Evolutionary conservation across 2,888 invertebrate genomes (phyloP), one percentile per base, ranked within the genome.

Genomic region (Habroteleia sp.): DNA sequence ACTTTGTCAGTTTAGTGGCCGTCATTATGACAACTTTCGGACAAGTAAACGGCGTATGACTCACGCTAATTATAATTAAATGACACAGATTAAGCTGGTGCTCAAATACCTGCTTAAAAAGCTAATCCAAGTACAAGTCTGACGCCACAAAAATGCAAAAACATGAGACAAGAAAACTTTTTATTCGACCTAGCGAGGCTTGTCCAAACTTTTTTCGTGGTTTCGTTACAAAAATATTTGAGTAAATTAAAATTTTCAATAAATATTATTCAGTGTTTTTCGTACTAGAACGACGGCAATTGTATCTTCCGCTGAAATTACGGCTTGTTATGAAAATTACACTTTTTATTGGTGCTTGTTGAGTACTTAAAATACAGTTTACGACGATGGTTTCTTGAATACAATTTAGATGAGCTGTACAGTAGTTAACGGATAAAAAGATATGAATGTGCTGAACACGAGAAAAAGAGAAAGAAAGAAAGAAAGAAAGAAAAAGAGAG

Each of bases 21-120:
- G 11, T 63, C 27, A 31, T 50, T 42, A 50, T 63, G 23, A 63
- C 41, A 63, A 63, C 23, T 63, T 48, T 41, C 10, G 20, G 37
- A 13, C 44, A 41, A 31, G 23, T 23, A 63, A 63, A 50, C 50
- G 42, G 39, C 31, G 16, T 14, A 25, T 20, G 13, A 37, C 13
- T 2, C 7, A 16, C 20, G 6, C 2, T 31, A 48, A 37, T 48
- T 48, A 20, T 62, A 62, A 62, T 48, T 48, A 39, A 23, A 48
- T 41, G 31, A 16, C 10, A 42, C 29, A 11, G 13, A 41, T 56
- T 42, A 42, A n/a, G 20, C n/a, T 41, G 10, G 14, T n/a, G 23
- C n/a, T 31, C n/a, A 42, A 31, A 42, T 4, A 29, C 4, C n/a
- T n/a, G n/a, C n/a, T n/a, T n/a, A n/a, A n/a, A n/a, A n/a, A n/a